A percentile compares a stretch with the other conserved stretches of the same genome.
Evolutionary conservation across 2,797 vertebrate species (phyloP).

Genomic region (Oryzias dopingdopingensis): DNA sequence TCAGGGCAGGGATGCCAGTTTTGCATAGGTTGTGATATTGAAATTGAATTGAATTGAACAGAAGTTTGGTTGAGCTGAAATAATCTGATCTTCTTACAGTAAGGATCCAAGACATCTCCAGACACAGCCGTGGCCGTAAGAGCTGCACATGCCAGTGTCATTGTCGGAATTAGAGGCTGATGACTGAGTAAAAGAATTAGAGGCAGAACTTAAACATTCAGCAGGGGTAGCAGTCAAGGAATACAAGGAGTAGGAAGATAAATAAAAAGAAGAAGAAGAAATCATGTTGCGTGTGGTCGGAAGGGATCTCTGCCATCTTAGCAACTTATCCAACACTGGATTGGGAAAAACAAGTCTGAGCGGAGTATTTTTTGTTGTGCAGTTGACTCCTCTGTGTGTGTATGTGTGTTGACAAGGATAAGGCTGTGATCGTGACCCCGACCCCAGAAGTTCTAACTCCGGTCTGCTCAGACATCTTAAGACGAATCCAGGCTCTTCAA

Average conservation of each 20-base stretch:
- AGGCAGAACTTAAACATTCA: conserved; percentile 31
- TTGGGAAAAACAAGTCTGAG: not conserved
- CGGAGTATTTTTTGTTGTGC: conserved; percentile 1
- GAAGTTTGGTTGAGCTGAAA: conserved; percentile 10
- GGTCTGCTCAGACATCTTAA: conserved; percentile 78
- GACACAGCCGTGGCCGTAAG: conserved; percentile 34
- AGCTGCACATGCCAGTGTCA: not conserved
- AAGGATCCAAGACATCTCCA: conserved; percentile 32
- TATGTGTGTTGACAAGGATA: conserved; percentile 19
- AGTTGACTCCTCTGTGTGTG: conserved; percentile 4
- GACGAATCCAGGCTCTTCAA: conserved; percentile 66
- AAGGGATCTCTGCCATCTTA: not conserved
- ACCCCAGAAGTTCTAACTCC: conserved; percentile 64
- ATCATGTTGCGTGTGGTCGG: not conserved
- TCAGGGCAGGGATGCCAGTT: too few species aligned
- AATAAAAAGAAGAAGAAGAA: not conserved
- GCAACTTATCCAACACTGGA: not conserved
- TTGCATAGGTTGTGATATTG: too few species aligned
- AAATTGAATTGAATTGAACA: too few species aligned
- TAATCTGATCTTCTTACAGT: conserved; percentile 27
- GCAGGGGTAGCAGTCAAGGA: conserved; percentile 14
- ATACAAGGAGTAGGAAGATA: conserved; percentile 7
- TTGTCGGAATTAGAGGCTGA: conserved; percentile 9
- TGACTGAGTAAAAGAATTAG: conserved; percentile 21
- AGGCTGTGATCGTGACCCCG: conserved; percentile 47